Evolutionary conservation across 2,888 invertebrate genomes (phyloP), one percentile per base, ranked within the genome.

Genomic region (Lepidonotus clava): DNA sequence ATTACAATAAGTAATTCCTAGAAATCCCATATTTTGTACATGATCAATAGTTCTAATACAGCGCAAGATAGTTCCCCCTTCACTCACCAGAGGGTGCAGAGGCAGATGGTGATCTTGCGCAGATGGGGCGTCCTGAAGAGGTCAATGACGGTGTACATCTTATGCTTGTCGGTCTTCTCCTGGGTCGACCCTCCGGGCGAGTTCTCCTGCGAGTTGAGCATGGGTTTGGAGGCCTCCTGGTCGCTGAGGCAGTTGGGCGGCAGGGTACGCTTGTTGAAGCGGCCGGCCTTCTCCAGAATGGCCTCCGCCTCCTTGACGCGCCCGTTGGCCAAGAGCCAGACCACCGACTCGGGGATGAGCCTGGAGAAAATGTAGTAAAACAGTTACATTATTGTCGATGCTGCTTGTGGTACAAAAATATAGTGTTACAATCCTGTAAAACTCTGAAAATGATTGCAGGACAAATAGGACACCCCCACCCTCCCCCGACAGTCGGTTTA

Each of bases 291-390:
- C 77, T 88, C 85, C 56, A 90, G 86, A 32, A 90, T 89, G 4
- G 61, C 87, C 80, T 90, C 90, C 4, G 90, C 90, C 56, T 90
- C 90, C 21, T 85, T 84, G 18, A 89, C 40, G 6, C 87, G 46
- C 8, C 90, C 89, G 76, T 89, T 88, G 28, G 89, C 84, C 21
- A 90, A 40, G 51, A 90, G 86, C 90, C 90, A 90, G 38, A 89
- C 88, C 24, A 90, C 77, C 21, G 90, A 90, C 76, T 90, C 90
- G 5, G 90, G 90, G 40, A 90, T 86, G 8, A 85, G 40, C 90
- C 90, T 90, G 76, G 6, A 53, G 51, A 11, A 51, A 51, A 51
- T 14, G 51, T 71, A n/a, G 24, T 56, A n/a, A 8, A 11, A 56
- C 24, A 56, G 24, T 56, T n/a, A 56, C n/a, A 4, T 56, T 4